phyloP scores from a whole-genome alignment of 1,140 invertebrate species.

The Plectrocnemia conspersa region DNA sequence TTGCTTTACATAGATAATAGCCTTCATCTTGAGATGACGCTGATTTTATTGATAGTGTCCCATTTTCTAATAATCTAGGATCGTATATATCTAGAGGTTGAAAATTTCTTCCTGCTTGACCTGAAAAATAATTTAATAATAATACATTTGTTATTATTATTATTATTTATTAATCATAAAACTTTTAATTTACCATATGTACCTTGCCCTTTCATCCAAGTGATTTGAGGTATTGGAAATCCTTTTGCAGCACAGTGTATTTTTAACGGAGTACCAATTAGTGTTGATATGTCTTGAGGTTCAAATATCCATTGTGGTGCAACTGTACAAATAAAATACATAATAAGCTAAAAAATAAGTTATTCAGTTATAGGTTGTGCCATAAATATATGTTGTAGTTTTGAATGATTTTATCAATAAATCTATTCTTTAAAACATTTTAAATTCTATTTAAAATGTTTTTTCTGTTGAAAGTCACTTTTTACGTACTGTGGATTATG shows the following conservation, averaged over 20 bases:
- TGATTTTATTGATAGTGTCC: slow-evolving; percentile 65
- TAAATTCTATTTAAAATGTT: no score
- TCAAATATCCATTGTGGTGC: slow-evolving; percentile 80
- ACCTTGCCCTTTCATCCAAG: slow-evolving; percentile 58
- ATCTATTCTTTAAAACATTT: no score
- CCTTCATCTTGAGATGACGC: slow-evolving; percentile 72
- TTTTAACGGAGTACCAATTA: slow-evolving; percentile 67
- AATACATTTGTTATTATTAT: neutral
- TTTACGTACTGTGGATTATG: no score
- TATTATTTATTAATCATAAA: neutral
- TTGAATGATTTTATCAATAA: no score
- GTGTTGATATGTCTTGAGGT: slow-evolving; percentile 67
- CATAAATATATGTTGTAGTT: no score
- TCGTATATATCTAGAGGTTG: slow-evolving; percentile 40
- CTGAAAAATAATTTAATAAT: slow-evolving; percentile 4
- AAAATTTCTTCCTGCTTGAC: slow-evolving; percentile 22
- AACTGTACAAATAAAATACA: slow-evolving; percentile 51
- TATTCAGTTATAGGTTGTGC: no score
- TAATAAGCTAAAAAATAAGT: neutral
- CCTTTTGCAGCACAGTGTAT: slow-evolving; percentile 76
- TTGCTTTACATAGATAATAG: slow-evolving; percentile 79
- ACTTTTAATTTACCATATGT: neutral
- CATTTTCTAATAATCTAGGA: slow-evolving; percentile 53
- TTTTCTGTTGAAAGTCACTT: no score
- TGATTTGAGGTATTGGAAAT: slow-evolving; percentile 70